These are phyloP conservation scores for Sebastiscus tertius DNA, from an alignment of 2,797 vertebrate genomes.

Conservation along the genomic window DNA sequence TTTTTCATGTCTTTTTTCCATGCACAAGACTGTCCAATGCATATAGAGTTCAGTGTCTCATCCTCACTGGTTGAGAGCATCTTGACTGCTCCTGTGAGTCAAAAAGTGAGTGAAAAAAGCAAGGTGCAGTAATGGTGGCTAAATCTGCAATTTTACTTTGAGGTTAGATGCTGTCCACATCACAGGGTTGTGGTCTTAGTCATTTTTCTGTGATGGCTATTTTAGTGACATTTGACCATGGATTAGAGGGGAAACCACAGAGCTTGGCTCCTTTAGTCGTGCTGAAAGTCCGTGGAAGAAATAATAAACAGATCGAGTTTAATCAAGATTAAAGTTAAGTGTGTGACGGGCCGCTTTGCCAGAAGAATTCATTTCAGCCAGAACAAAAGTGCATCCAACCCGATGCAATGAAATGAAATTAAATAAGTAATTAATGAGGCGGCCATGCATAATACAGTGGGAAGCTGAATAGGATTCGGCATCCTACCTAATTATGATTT, in stretches of 20 bases:
- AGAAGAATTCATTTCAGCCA: conserved; percentile 14
- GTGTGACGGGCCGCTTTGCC: conserved; percentile 18
- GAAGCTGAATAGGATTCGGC: background rate
- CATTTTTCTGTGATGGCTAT: conserved; percentile 68
- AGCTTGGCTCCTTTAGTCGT: conserved; percentile 28
- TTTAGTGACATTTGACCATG: conserved; percentile 70
- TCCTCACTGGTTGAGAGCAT: conserved; percentile 4
- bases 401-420: background rate
- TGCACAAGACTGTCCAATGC: background rate
- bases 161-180: conserved; percentile 71
- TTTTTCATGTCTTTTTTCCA: conserved; percentile 13
- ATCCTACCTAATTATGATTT: background rate
- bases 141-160: conserved; percentile 76
- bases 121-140: conserved; percentile 61
- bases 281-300: conserved; percentile 55
- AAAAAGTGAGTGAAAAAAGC: conserved; percentile 24
- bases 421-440: background rate
- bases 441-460: conserved; percentile 3
- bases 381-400: conserved; percentile 13
- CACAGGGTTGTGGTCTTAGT: conserved; percentile 60
- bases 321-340: conserved; percentile 54
- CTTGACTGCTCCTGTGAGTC: conserved; percentile 49
- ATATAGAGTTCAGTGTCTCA: background rate
- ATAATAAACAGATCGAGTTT: conserved; percentile 67
- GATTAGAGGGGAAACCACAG: conserved; percentile 47